Evolutionary conservation across 2,888 invertebrate species (phyloP).

Genomic region (Minunthozetes semirufus): DNA sequence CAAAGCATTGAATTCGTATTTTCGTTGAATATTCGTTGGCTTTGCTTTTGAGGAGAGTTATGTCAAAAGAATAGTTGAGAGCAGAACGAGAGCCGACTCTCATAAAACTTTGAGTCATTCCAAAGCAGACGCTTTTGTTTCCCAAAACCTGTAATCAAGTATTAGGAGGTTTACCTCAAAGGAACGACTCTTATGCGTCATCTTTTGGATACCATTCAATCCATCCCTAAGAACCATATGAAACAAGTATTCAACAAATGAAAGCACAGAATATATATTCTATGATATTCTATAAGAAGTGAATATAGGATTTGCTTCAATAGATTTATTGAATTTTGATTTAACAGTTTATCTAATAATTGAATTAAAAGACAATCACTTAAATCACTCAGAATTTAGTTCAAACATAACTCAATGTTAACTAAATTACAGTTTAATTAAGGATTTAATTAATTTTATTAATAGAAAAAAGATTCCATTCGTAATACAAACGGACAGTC

Average conservation of each 20-base stretch:
- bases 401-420: no score
- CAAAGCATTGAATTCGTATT: background rate
- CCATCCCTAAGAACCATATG: background rate
- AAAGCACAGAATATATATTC: no score
- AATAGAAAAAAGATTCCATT: background rate
- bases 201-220: background rate
- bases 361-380: no score
- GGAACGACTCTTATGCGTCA: background rate
- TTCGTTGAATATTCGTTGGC: background rate
- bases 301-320: no score
- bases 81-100: background rate
- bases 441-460: no score
- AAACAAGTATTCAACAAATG: background rate
- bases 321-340: no score
- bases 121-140: background rate
- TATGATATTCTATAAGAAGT: no score
- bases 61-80: background rate
- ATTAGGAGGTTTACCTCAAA: background rate
- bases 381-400: no score
- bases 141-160: background rate
- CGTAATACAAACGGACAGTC: background rate
- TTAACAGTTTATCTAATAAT: no score
- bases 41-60: background rate
- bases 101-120: background rate
- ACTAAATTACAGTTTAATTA: no score